Base-by-base conservation (phyloP, 2,888 invertebrate species). In the Drosophila birchii region DNA sequence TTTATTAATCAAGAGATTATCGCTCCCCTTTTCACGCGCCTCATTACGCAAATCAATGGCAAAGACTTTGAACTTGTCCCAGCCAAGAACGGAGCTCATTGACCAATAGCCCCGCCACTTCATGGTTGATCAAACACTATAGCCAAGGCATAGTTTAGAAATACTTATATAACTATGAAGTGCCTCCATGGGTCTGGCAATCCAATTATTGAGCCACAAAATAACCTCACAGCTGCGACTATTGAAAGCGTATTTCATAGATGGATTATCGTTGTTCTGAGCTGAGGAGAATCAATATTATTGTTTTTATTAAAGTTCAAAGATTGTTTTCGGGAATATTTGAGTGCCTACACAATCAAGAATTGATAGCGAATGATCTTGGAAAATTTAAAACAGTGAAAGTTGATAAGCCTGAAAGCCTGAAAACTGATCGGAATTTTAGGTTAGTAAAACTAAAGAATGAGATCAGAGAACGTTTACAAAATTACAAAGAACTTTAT, bases 31-130 rank as follows among this genome's bases (percentile, higher is more conserved):
- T 32, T 34, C 9, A 23, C 20, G 26, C 16, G 23, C 51, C 68
- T n/a, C 32, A 55, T 57, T 67, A 69, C 49, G 60, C 16, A 38
- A 60, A 45, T 51, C 20, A 45, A 45, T 43, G 16, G 36, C 63
- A n/a, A 51, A 69, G 71, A 62, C 80, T 80, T 70, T 86, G 80
- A 80, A 85, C 78, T 78, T 86, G 47, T 53, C 45, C 66, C 70
- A 34, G 39, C 47, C 62, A 56, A 63, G 39, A 63, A 47, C 56
- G 36, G 38, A 53, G 62, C 55, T 51, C 61, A 66, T 60, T 51
- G 44, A 26, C 57, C 58, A 43, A 41, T 34, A 44, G 34, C 36
- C 38, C 36, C 38, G 47, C 58, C 38, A 32, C 66, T 74, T 71
- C 55, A 68, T 34, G 79, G 58, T 85, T 77, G 51, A 60, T 58